phyloP scores from a whole-genome alignment of 2,888 invertebrate species.

The Sceliomorpha sp. region DNA sequence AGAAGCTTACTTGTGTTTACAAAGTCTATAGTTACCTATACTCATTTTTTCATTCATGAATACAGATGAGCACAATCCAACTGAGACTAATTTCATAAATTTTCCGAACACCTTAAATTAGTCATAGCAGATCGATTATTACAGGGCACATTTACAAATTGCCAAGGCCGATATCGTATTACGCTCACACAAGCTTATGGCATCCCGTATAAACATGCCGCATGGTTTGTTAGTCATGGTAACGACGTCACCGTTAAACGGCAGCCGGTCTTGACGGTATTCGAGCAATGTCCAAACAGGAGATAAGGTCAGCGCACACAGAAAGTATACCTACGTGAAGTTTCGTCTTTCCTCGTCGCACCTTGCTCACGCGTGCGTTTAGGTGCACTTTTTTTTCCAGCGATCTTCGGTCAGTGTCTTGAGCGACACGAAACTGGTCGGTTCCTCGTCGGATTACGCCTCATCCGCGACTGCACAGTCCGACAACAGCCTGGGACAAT shows the following conservation, averaged over 20 bases:
- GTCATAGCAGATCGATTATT: too few species aligned
- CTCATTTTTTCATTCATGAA: too few species aligned
- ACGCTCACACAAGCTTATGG: slow-evolving; percentile 6
- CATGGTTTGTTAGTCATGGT: slow-evolving; percentile 14
- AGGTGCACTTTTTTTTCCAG: slow-evolving; percentile 59
- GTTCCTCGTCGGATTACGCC: slow-evolving; percentile 20
- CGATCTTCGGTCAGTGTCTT: slow-evolving; percentile 62
- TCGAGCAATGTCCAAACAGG: slow-evolving; percentile 66
- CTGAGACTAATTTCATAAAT: too few species aligned
- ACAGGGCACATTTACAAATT: slow-evolving; percentile 7
- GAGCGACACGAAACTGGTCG: slow-evolving; percentile 57
- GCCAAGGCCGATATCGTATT: slow-evolving; percentile 10
- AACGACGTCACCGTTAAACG: slow-evolving; percentile 39
- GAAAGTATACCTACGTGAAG: slow-evolving; percentile 49
- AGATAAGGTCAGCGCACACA: slow-evolving; percentile 70
- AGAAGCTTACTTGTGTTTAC: too few species aligned
- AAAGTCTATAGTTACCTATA: too few species aligned
- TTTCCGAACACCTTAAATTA: not conserved
- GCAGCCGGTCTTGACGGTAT: slow-evolving; percentile 54
- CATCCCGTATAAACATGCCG: slow-evolving; percentile 21
- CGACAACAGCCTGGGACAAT: too few species aligned
- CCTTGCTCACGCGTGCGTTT: slow-evolving; percentile 62
- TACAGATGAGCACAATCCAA: too few species aligned
- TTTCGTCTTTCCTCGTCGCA: slow-evolving; percentile 55
- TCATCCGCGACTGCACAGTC: too few species aligned